Evolutionary conservation across 2,888 invertebrate genomes (phyloP), one percentile per base, ranked within the genome.

Genomic region (Stomorhina lunata): DNA sequence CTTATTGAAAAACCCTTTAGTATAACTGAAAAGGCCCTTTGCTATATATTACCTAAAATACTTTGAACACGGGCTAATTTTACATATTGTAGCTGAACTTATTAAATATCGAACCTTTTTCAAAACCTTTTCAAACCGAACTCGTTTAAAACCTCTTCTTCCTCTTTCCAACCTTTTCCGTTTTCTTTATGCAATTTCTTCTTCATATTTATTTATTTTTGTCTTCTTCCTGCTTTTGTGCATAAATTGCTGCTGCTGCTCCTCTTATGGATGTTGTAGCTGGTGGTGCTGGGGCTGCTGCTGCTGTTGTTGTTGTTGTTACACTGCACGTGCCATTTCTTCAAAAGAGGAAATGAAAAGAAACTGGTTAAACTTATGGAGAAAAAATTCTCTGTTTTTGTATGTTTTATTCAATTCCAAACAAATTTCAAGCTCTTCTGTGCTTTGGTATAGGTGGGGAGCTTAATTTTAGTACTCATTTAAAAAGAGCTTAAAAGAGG

Each of bases 311-410:
- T 61, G 57, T 29, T 57, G 45, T 40, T 66, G 43, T 20, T 59
- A 73, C 61, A 59, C 75, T 82, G 75, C 82, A 82, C 82, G 82
- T 82, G 82, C 82, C 82, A 79, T 71, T 75, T 76, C 66, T 61
- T 43, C 65, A 59, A 17, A 53, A 43, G 15, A 57, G 65, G 57
- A 66, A 73, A 73, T 40, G 43, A 57, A 48, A 73, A 63, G 37
- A 40, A 53, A 50, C 25, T 50, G 15, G 61, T 65, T 65, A 32
- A 75, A 43, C 17, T 55, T 37, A 66, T 20, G 7, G 17, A 48
- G n/a, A 22, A 15, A 29, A 45, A 37, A 37, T 22, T 84, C 82
- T 84, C 80, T 84, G 82, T 82, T 84, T 75, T 79, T 79, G 76
- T 81, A 68, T 48, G 66, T 59, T 63, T 81, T 79, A 65, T 61